Evolutionary conservation across 1,140 invertebrate genomes (phyloP).

Genomic region (Atta texana): DNA sequence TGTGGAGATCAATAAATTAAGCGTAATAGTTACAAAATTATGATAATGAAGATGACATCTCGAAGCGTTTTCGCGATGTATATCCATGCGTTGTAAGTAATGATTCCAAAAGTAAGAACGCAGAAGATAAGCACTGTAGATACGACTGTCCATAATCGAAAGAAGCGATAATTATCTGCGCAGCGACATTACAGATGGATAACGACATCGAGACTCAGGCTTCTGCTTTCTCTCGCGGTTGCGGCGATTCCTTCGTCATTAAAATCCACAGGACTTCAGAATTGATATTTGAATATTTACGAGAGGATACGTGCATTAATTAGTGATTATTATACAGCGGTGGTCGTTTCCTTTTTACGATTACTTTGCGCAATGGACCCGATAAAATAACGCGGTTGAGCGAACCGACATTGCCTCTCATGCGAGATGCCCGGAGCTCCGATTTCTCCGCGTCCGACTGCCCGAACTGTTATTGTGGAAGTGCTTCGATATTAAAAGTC

Average conservation of each 20-base stretch:
- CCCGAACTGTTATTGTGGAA: conserved; percentile 6
- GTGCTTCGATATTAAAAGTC: conserved; percentile 27
- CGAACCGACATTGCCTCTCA: conserved; percentile 27
- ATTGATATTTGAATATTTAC: conserved; percentile 25
- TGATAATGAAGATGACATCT: neutral
- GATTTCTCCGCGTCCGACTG: neutral
- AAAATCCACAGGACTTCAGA: conserved; percentile 15
- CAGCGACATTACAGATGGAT: neutral
- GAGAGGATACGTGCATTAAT: conserved; percentile 39
- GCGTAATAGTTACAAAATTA: neutral
- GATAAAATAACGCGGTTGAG: conserved; percentile 45
- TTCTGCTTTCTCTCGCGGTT: neutral
- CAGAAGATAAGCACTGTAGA: neutral
- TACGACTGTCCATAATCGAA: neutral
- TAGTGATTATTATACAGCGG: conserved; percentile 42
- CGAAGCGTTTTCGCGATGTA: conserved; percentile 2
- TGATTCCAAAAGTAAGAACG: neutral
- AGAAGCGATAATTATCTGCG: conserved; percentile 1
- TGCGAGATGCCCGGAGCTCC: conserved; percentile 22
- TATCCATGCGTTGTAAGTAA: neutral
- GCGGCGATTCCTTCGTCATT: conserved; percentile 16
- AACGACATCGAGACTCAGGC: neutral
- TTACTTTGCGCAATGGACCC: conserved; percentile 49
- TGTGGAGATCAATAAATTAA: neutral
- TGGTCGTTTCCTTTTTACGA: conserved; percentile 15